phyloP scores from a whole-genome alignment of 2,888 invertebrate genomes.

The Carcina quercana region DNA sequence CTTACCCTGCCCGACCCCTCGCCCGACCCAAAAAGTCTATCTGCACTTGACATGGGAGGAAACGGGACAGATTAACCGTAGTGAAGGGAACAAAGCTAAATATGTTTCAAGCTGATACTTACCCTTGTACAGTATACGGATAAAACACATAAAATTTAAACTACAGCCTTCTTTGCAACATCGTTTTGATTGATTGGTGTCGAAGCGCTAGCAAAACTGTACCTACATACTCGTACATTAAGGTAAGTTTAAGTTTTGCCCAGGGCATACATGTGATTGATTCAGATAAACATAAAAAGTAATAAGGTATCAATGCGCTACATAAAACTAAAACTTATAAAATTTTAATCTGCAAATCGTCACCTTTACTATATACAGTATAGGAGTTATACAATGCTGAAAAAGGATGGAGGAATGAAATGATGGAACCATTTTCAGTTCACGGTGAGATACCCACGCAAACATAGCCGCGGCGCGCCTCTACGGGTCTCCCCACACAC shows the following conservation, averaged over 20 bases:
- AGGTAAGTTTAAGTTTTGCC: no score
- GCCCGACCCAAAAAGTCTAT: constrained; percentile 70
- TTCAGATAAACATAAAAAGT: no score
- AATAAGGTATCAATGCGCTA: no score
- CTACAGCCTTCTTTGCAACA: no score
- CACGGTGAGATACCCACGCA: constrained; percentile 42
- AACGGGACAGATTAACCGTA: constrained; percentile 74
- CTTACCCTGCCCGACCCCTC: constrained; percentile 24
- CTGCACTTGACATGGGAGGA: constrained; percentile 73
- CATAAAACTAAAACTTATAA: no score
- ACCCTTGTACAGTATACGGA: constrained; percentile 44
- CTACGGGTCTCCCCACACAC: constrained; percentile 35
- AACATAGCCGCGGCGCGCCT: constrained; percentile 26
- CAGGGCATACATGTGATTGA: no score
- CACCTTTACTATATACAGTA: constrained; percentile 31
- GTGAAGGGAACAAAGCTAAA: constrained; percentile 74
- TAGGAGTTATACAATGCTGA: constrained; percentile 58
- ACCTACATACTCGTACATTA: no score
- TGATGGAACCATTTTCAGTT: constrained; percentile 70
- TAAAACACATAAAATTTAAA: constrained; percentile 33
- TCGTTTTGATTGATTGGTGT: no score
- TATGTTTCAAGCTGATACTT: constrained; percentile 72
- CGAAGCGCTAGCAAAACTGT: no score
- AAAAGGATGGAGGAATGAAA: constrained; percentile 67
- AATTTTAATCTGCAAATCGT: constrained; percentile 2